phyloP scores from a whole-genome alignment of 1,140 invertebrate genomes.

The Pogonomyrmex californicus region DNA sequence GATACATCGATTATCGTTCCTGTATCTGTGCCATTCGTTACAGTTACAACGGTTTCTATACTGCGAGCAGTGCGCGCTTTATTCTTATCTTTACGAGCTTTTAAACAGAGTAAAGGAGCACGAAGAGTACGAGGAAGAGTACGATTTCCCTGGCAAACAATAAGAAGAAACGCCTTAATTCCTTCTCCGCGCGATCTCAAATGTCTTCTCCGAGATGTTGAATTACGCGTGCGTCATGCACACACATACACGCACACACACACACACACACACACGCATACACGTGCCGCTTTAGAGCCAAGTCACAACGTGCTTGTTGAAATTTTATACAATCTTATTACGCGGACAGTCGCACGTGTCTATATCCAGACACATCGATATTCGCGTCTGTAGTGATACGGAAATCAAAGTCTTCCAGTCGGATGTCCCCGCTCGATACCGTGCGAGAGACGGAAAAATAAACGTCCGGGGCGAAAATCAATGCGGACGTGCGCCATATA shows the following conservation, averaged over 20 bases:
- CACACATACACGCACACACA: too few relatives aligned
- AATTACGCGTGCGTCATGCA: neutral
- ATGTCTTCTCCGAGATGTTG: neutral
- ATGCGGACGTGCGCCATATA: conserved; percentile 36
- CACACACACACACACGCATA: too few relatives aligned
- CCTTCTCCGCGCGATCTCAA: neutral
- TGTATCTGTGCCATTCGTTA: conserved; percentile 18
- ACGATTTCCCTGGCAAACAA: neutral
- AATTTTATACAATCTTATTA: neutral
- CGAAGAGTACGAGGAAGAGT: conserved; percentile 4
- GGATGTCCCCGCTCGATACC: conserved; percentile 16
- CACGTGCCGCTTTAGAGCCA: neutral
- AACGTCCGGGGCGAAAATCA: conserved; percentile 40
- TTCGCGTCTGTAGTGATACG: neutral
- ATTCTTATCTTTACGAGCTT: conserved; percentile 48
- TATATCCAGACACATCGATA: conserved; percentile 20
- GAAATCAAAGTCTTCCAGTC: conserved; percentile 37
- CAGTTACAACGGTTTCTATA: neutral
- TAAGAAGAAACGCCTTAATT: neutral
- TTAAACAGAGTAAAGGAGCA: neutral
- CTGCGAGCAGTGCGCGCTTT: conserved; percentile 24
- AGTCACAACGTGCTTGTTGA: neutral
- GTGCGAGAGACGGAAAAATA: conserved; percentile 31
- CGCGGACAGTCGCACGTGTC: neutral
- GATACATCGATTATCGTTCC: conserved; percentile 33